phyloP scores from a whole-genome alignment of 1,140 invertebrate genomes.

The Trichogramma pretiosum region DNA sequence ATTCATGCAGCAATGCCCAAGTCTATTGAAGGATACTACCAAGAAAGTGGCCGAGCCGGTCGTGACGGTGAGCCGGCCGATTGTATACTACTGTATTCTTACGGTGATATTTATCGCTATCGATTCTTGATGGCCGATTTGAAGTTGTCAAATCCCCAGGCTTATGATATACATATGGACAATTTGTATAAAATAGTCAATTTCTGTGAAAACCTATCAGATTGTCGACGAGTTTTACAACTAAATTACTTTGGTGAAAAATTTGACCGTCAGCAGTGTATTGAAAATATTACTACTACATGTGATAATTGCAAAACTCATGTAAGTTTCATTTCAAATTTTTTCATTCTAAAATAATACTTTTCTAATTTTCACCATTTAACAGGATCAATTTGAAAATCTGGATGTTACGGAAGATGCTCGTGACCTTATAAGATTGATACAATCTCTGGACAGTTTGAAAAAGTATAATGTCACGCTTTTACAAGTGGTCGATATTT shows the following conservation, averaged over 20 bases:
- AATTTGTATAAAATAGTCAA: conserved; percentile 82
- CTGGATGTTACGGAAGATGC: conserved; percentile 74
- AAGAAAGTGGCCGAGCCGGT: conserved; percentile 93
- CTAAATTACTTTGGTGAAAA: conserved; percentile 92
- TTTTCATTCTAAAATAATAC: neutral
- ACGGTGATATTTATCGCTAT: conserved; percentile 68
- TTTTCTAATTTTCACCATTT: neutral
- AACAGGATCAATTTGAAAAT: conserved; percentile 37
- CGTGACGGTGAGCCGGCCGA: conserved; percentile 73
- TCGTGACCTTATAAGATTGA: conserved; percentile 58
- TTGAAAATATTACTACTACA: conserved; percentile 49
- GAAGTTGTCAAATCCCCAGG: conserved; percentile 39
- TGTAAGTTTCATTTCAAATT: conserved; percentile 39
- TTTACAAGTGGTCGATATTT: conserved; percentile 72
- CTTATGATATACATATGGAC: conserved; percentile 70
- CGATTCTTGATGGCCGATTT: conserved; percentile 64
- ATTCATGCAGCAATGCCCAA: conserved; percentile 87
- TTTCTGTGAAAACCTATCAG: conserved; percentile 84
- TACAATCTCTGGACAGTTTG: conserved; percentile 54
- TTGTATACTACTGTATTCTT: conserved; percentile 84
- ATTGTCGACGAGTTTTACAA: conserved; percentile 77
- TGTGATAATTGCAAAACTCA: conserved; percentile 87
- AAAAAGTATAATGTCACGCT: conserved; percentile 60
- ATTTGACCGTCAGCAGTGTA: conserved; percentile 63
- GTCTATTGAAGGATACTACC: conserved; percentile 94